These are phyloP conservation scores for Danio kyathit DNA, from an alignment of 2,797 vertebrate genomes.

Conservation along the genomic window DNA sequence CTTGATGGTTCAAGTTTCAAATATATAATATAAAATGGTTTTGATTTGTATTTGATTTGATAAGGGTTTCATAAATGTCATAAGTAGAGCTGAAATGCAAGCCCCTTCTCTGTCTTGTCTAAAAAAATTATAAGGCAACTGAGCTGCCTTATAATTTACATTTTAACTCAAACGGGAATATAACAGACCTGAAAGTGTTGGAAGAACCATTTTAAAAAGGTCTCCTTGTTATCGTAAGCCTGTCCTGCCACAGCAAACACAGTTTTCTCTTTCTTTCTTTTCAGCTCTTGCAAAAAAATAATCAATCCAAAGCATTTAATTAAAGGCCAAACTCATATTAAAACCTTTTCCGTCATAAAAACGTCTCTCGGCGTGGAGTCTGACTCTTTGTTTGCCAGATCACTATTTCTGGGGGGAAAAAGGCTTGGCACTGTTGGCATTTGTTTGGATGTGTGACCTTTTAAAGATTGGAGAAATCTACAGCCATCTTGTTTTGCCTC, in stretches of 20 bases:
- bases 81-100: too few species aligned
- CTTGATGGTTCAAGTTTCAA: too few species aligned
- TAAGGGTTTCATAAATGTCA: too few species aligned
- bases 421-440: slow-evolving; percentile 83
- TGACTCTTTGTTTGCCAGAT: slow-evolving; percentile 62
- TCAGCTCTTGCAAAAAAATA: slow-evolving; percentile 68
- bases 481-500: slow-evolving; percentile 74
- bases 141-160: slow-evolving; percentile 23
- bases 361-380: slow-evolving; percentile 23
- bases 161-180: slow-evolving; percentile 50
- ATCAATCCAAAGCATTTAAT: slow-evolving; percentile 80
- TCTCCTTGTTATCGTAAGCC: slow-evolving; percentile 58
- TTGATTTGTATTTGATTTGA: too few species aligned
- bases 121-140: too few species aligned
- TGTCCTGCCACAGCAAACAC: slow-evolving; percentile 66
- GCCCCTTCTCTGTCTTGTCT: too few species aligned
- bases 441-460: slow-evolving; percentile 87
- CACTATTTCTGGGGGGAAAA: slow-evolving; percentile 71
- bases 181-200: slow-evolving; percentile 63
- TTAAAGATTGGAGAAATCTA: slow-evolving; percentile 82
- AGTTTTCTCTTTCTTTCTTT: slow-evolving; percentile 62
- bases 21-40: too few species aligned
- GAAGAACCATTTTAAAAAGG: slow-evolving; percentile 64
- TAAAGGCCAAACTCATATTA: slow-evolving; percentile 81
- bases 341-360: slow-evolving; percentile 56